Percentiles rank a stretch among this genome's conserved stretches.
These are phyloP conservation scores for Dermatophagoides farinae DNA, from an alignment of 1,140 invertebrate species.

Conservation along the genomic window DNA sequence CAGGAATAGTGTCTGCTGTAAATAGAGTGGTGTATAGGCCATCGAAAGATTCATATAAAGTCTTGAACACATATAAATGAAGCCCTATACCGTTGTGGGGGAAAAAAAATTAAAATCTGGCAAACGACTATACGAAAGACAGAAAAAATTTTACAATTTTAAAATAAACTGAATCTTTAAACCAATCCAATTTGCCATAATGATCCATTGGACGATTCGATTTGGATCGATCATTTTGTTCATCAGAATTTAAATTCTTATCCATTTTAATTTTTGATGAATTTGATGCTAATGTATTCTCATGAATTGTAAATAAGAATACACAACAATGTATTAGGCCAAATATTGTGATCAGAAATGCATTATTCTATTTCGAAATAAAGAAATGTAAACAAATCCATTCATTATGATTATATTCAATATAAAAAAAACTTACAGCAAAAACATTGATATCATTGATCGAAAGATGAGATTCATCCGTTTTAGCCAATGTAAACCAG, in stretches of 20 bases:
- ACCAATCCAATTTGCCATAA: not conserved
- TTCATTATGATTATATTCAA: no score
- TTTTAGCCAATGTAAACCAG: not conserved
- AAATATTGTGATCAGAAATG: not conserved
- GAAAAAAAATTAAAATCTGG: not conserved
- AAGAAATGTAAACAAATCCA: not conserved
- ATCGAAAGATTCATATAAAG: not conserved
- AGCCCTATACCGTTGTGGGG: not conserved
- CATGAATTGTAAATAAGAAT: not conserved
- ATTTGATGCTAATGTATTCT: not conserved
- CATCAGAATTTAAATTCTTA: not conserved
- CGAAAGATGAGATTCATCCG: not conserved
- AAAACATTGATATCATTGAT: not conserved
- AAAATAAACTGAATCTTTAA: not conserved
- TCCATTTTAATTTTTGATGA: not conserved
- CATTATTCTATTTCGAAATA: not conserved
- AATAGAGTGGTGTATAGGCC: not conserved
- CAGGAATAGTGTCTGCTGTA: not conserved
- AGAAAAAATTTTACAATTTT: slow-evolving; percentile 3
- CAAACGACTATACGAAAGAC: no score
- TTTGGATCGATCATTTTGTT: not conserved
- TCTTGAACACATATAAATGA: not conserved
- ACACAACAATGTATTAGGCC: not conserved
- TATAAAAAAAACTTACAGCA: not conserved
- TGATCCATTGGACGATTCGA: slow-evolving; percentile 1